Percentiles rank a stretch among this genome's conserved stretches.
phyloP scores from a whole-genome alignment of 1,140 invertebrate genomes.

The Chelonus insularis region DNA sequence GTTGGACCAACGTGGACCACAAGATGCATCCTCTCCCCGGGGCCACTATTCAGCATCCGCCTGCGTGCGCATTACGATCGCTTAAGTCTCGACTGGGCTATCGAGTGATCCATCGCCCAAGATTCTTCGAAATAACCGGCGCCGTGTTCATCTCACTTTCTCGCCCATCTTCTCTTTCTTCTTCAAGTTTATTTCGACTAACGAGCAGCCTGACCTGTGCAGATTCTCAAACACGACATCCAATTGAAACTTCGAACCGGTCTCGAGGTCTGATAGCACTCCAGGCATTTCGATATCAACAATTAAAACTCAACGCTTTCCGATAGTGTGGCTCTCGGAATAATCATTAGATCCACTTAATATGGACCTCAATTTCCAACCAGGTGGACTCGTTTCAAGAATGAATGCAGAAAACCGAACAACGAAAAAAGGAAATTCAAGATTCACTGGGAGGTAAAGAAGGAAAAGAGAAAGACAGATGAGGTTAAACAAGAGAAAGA shows the following conservation, averaged over 20 bases:
- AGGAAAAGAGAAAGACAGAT: slow-evolving; percentile 14
- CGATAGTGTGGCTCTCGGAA: background rate
- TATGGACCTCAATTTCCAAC: background rate
- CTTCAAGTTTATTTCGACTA: slow-evolving; percentile 16
- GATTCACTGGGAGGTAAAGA: slow-evolving; percentile 8
- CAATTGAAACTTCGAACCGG: slow-evolving; percentile 27
- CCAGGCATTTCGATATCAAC: slow-evolving; percentile 2
- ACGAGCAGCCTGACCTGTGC: slow-evolving; percentile 15
- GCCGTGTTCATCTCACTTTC: slow-evolving; percentile 1
- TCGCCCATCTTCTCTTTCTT: background rate
- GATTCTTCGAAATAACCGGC: slow-evolving; percentile 46
- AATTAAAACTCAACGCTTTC: background rate
- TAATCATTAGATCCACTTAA: background rate
- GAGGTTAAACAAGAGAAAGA: slow-evolving; percentile 23
- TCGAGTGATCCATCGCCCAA: slow-evolving; percentile 53
- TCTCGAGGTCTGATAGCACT: slow-evolving; percentile 10
- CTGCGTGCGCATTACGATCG: slow-evolving; percentile 53
- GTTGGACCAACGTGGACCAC: slow-evolving; percentile 18
- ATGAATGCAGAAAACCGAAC: too few relatives aligned
- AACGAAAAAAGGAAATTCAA: background rate
- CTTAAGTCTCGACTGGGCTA: slow-evolving; percentile 53
- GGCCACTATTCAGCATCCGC: slow-evolving; percentile 41
- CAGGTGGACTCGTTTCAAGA: background rate
- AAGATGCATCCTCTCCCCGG: slow-evolving; percentile 37
- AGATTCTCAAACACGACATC: background rate